Evolutionary conservation across 2,797 vertebrate genomes (phyloP), one percentile per base, ranked within the genome.

Genomic region (Chloroceryle amazona): DNA sequence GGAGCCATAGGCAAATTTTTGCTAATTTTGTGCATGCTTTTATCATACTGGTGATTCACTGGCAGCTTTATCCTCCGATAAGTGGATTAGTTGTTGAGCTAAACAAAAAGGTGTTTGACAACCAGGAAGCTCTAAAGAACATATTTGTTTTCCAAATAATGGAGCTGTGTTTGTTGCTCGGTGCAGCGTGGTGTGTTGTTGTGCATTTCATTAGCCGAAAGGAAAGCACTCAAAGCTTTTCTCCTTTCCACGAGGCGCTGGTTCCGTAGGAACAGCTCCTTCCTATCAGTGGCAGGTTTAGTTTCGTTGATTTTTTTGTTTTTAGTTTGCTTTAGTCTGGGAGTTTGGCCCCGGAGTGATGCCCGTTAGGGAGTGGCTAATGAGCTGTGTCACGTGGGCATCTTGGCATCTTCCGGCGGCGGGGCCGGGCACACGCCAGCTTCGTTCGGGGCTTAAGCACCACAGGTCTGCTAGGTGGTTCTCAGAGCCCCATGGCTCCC

Each of bases 51-150:
- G 95, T 98, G 97, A 98, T 98, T 97, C 97, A 95, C 97, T 89
- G 96, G 97, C 96, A 94, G 96, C 98, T 98, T 98, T 98, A 98
- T 96, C 97, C 98, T 78, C 97, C 6, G 97, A 98, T 98, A 98
- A 98, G 98, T 98, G 98, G 98, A 98, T 98, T 98, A 98, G 98
- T 97, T 96, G 87, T 97, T 88, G 97, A 98, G 98, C 98, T 98
- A 97, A 98, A 98, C 98, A 98, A 98, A 98, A 98, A 97, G 96
- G 98, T 97, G 98, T 90, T 95, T 97, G 97, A 97, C 70, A 95
- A 93, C 52, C 96, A 97, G 96, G 96, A 97, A 97, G 98, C 97
- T 97, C 96, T 39, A 72, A 98, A 98, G 98, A 98, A 98, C 96
- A 96, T 97, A 96, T 98, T 98, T 98, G 98, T 98, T 98, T 98